Base-by-base conservation (phyloP, 2,113 vertebrate genomes). In the Larimichthys crocea region DNA sequence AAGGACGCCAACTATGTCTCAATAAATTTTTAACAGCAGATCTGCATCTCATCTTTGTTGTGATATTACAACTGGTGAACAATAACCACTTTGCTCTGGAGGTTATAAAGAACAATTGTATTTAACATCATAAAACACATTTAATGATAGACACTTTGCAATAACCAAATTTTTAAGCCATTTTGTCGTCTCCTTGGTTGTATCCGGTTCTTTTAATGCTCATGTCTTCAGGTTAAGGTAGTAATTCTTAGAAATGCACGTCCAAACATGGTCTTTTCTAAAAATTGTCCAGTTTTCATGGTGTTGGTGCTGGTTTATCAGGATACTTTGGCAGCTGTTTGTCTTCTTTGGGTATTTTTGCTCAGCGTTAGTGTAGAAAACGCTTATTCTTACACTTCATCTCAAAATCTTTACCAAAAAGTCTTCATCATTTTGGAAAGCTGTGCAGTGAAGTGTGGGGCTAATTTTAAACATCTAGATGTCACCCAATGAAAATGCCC, bases 1-100 rank as follows among this genome's bases (percentile, higher is more conserved):
- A 88, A 74, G 80, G 69, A 84, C 44, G 74, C 79, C 57, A 76
- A 80, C 69, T 69, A 31, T 80, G 69, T 85, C 78, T 79, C 79
- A 92, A 90, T 90, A 92, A 86, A 92, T 92, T 89, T 90, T 88
- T 89, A 89, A 88, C 59, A 0, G 60, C 76, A 77, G 42, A 79
- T 65, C 52, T 71, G 49, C 19, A 57, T 86, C 56, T 73, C 49
- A 29, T 52, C 31, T 82, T 76, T 83, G 16, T 78, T 76, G 26
- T 76, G 4, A 35, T 56, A 15, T 48, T 48, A 66, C 0, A 3
- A 44, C 48, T 59, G 62, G n/a, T 16, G 4, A 66, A 52, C 11
- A 19, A 29, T 69, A 24, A 6, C 6, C 7, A 29, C 48, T 44
- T 52, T 20, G 15, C 31, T 42, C n/a, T 44, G 26, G 20, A 20